Evolutionary conservation across 2,888 invertebrate species (phyloP), one percentile per base, ranked within the genome.

Genomic region (Amaurobius ferox): DNA sequence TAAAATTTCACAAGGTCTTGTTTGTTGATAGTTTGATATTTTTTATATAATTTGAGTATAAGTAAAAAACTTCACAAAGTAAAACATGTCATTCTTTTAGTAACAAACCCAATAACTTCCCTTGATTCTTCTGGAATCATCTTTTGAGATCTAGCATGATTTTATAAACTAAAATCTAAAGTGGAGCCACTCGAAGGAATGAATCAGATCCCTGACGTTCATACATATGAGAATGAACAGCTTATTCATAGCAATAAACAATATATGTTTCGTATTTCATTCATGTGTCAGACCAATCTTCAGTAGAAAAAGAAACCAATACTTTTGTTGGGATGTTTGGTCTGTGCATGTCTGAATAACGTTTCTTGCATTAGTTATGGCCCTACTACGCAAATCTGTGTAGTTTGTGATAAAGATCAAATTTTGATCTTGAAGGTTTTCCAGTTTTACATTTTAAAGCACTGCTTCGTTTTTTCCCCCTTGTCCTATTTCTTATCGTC

Each of bases 101-200:
- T 55, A 85, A 85, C 83, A 85, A 72, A 73, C 77, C 83, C 70
- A 64, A 32, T 71, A 85, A 85, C 83, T 85, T 85, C 77, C 77
- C 83, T 66, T 77, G 48, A 76, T 83, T 71, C 64, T 76, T 71
- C 26, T 55, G 30, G 68, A 70, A 66, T 72, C 66, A 35, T 55
- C 48, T 35, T 64, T 70, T 76, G 66, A 70, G 62, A 64, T 35
- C 77, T 76, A 83, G 62, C 29, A 35, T 70, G 19, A 62, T 68
- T 23, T 55, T 23, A 23, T 1, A 48, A 71, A 29, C 26, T 44
- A 55, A 26, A 30, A 71, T 39, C 71, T 77, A 66, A n/a, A 77
- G 71, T 19, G 71, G 68, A 71, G 40, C 48, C 66, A 77, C 68
- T 68, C 74, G 32, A 30, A 85, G 83, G 83, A 85, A 85, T 85